These are phyloP conservation scores for Drosophila subobscura DNA, from an alignment of 1,140 invertebrate species.

Conservation along the genomic window DNA sequence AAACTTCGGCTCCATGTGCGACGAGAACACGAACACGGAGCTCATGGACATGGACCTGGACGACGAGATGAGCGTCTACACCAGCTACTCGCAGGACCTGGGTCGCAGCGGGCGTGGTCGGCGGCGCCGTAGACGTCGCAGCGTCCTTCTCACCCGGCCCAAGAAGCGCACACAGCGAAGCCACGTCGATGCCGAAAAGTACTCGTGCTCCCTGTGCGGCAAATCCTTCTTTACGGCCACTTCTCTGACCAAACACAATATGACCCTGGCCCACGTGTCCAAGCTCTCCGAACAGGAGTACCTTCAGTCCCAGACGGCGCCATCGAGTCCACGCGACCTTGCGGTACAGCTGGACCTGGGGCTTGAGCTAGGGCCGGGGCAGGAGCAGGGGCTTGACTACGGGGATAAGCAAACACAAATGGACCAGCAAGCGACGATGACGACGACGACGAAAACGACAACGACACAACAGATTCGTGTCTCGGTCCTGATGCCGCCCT, in stretches of 20 bases:
- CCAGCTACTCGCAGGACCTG: conserved; percentile 77
- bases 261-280: conserved; percentile 85
- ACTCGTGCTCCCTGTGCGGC: conserved; percentile 84
- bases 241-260: conserved; percentile 84
- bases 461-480: conserved; percentile 46
- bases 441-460: no score
- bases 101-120: conserved; percentile 56
- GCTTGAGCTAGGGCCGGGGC: neutral
- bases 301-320: conserved; percentile 70
- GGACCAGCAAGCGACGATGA: no score
- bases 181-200: conserved; percentile 57
- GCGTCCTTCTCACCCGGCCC: conserved; percentile 70
- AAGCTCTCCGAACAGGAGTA: conserved; percentile 85
- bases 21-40: conserved; percentile 81
- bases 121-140: conserved; percentile 52
- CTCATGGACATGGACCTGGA: conserved; percentile 83
- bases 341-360: neutral
- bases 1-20: conserved; percentile 70
- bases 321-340: conserved; percentile 32
- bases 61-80: conserved; percentile 81
- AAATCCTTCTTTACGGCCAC: conserved; percentile 84
- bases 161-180: conserved; percentile 56
- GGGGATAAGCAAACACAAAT: no score
- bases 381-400: no score
- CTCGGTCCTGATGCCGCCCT: conserved; percentile 56